These are phyloP conservation scores for Eretmochelys imbricata DNA, from an alignment of 2,113 vertebrate species.

Conservation along the genomic window DNA sequence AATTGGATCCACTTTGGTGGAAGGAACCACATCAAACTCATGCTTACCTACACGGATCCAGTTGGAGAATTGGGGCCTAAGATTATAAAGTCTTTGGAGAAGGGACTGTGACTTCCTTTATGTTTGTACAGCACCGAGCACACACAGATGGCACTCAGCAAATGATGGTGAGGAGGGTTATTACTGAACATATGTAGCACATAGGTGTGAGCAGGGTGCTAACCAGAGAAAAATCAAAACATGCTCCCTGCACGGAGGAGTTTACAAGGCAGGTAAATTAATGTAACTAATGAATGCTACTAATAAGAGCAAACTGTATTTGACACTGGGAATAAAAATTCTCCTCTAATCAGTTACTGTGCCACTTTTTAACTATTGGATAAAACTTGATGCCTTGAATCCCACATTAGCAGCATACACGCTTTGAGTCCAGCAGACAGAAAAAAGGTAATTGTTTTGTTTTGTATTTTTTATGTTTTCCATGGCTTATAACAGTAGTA, in stretches of 20 bases:
- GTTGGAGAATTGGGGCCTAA: not conserved
- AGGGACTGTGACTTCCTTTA: not conserved
- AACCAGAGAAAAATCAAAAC: not conserved
- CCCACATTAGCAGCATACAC: not conserved
- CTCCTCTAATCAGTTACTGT: not conserved
- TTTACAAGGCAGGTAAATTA: not conserved
- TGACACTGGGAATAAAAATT: conserved; percentile 21
- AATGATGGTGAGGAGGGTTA: not conserved
- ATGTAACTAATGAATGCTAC: not conserved
- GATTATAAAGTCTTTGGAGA: not conserved
- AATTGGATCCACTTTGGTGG: not conserved
- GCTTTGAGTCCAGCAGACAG: conserved; percentile 32
- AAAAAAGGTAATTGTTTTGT: conserved; percentile 59
- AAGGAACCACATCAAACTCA: not conserved
- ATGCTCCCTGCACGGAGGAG: not conserved
- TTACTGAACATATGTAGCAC: not conserved
- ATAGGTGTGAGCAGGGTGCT: not conserved
- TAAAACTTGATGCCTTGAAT: not conserved
- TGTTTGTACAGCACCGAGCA: not conserved
- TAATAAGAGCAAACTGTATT: not conserved
- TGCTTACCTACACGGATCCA: not conserved
- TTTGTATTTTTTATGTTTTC: conserved; percentile 60
- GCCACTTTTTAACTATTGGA: not conserved
- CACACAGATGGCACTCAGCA: not conserved
- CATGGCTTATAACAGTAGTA: conserved; percentile 61